These are phyloP conservation scores for Hemitrygon akajei DNA, from an alignment of 2,797 vertebrate genomes.

Conservation along the genomic window DNA sequence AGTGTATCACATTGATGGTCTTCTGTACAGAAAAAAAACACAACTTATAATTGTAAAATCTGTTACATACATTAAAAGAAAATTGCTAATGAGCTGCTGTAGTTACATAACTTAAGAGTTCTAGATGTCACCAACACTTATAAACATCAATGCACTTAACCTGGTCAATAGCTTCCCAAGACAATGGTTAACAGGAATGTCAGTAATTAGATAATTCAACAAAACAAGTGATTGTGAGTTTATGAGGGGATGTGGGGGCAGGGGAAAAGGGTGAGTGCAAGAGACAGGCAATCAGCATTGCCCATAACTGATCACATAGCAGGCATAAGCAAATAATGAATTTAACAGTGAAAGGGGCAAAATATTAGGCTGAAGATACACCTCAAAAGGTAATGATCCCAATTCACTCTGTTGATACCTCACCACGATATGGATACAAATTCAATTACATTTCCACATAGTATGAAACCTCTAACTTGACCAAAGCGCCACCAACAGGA, in stretches of 20 bases:
- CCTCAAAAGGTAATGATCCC: neutral
- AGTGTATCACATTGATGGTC: constrained; percentile 55
- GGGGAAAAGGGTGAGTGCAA: too few relatives aligned
- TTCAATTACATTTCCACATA: neutral
- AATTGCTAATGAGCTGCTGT: neutral
- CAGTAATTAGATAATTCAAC: neutral
- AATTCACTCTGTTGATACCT: neutral
- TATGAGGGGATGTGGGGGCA: neutral
- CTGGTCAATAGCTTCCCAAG: neutral
- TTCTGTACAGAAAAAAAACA: constrained; percentile 58
- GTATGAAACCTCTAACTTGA: neutral
- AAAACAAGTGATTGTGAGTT: neutral
- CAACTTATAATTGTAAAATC: neutral
- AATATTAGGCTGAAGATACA: neutral
- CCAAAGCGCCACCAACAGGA: neutral
- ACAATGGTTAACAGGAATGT: neutral
- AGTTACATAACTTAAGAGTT: neutral
- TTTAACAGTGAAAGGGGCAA: neutral
- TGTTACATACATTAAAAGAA: constrained; percentile 3
- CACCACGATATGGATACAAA: neutral
- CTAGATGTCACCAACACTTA: neutral
- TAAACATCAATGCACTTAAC: neutral
- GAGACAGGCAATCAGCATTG: neutral
- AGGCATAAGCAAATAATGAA: neutral
- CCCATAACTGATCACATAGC: neutral